Percentiles rank a stretch among this genome's conserved stretches.
Evolutionary conservation across 2,888 invertebrate species (phyloP).

Genomic region (Norana najaformis): DNA sequence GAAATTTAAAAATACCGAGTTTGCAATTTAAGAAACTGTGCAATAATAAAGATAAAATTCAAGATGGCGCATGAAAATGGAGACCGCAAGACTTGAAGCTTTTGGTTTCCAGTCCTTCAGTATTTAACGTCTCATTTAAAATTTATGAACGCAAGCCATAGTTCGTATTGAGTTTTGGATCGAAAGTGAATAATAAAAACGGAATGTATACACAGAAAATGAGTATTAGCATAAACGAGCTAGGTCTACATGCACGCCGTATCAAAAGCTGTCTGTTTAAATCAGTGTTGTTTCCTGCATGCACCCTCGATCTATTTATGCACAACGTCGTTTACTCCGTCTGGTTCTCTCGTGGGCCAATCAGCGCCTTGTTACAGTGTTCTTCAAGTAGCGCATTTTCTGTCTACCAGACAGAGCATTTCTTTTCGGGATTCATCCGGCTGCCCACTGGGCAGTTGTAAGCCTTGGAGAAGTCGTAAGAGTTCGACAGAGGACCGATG

Average conservation of each 20-base stretch:
- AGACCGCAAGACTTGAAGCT: neutral
- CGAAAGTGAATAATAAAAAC: neutral
- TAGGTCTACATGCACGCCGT: neutral
- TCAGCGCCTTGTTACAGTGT: neutral
- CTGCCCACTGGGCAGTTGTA: slow-evolving; percentile 82
- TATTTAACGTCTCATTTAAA: neutral
- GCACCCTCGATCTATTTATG: neutral
- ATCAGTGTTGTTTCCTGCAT: neutral
- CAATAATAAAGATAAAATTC: neutral
- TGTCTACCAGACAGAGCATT: slow-evolving; percentile 69
- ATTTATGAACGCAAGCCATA: neutral
- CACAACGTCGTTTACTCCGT: neutral
- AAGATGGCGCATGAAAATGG: neutral
- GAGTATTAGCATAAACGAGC: neutral
- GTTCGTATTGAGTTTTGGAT: neutral
- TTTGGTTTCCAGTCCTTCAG: neutral
- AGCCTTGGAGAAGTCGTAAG: slow-evolving; percentile 81
- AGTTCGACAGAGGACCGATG: slow-evolving; percentile 88
- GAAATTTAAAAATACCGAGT: neutral
- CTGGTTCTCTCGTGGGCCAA: neutral
- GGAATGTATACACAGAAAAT: slow-evolving; percentile 13
- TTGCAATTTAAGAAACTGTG: neutral
- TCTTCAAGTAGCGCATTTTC: neutral
- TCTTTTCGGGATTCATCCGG: slow-evolving; percentile 86
- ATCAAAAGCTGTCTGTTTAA: neutral